Conservation (phyloP, 1,140 invertebrate species). For the Drosophila pseudoananassae region DNA sequence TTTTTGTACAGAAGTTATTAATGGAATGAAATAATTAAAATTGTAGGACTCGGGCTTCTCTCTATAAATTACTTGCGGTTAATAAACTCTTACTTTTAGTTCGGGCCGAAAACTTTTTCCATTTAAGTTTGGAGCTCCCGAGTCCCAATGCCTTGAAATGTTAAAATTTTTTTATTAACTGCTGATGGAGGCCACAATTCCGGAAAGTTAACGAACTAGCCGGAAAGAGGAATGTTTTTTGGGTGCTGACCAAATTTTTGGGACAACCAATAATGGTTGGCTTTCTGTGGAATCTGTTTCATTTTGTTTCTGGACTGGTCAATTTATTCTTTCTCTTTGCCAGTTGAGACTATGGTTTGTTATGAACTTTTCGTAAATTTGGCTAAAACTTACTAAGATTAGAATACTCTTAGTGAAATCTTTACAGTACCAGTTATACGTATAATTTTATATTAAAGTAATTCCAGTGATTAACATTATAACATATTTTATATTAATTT, state of each 20-base stretch:
- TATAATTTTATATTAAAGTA: background rate
- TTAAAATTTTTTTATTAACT: slow-evolving; percentile 62
- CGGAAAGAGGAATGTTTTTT: slow-evolving; percentile 17
- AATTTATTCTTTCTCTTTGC: slow-evolving; percentile 1
- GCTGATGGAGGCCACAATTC: slow-evolving; percentile 55
- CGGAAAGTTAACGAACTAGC: slow-evolving; percentile 25
- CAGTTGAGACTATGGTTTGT: slow-evolving; percentile 29
- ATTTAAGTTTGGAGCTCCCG: slow-evolving; percentile 65
- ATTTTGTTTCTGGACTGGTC: slow-evolving; percentile 40
- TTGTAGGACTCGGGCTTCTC: background rate
- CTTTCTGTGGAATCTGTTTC: slow-evolving; percentile 31
- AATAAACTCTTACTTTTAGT: slow-evolving; percentile 71
- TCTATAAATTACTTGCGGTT: slow-evolving; percentile 56
- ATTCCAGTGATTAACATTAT: background rate
- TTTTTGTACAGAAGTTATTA: too few relatives aligned
- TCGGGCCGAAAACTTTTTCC: slow-evolving; percentile 64
- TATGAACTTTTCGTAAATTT: slow-evolving; percentile 67
- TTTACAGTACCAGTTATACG: background rate
- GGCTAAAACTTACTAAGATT: slow-evolving; percentile 9
- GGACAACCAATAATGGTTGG: slow-evolving; percentile 4
- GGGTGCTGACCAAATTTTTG: background rate
- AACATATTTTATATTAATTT: background rate
- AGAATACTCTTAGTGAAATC: background rate
- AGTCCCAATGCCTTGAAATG: slow-evolving; percentile 34
- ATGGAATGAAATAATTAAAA: too few relatives aligned